phyloP scores from a whole-genome alignment of 1,140 invertebrate genomes.

The Atta texana region DNA sequence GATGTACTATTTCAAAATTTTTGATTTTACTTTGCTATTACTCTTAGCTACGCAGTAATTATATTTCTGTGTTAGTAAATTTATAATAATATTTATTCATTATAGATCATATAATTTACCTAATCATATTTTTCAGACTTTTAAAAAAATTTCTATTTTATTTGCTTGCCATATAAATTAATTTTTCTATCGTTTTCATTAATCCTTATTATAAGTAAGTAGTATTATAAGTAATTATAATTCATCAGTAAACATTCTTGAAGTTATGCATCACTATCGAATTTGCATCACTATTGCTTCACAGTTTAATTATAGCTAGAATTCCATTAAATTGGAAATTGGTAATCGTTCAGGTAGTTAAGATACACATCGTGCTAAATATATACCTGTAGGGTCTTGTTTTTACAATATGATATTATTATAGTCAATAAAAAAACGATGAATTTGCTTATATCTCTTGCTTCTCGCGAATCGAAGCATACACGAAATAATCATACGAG shows the following conservation, averaged over 20 bases:
- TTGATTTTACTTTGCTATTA: neutral
- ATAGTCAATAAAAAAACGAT: neutral
- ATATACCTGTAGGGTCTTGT: too few species aligned
- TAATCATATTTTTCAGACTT: neutral
- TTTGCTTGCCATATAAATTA: neutral
- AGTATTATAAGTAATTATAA: conserved; percentile 5
- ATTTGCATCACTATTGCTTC: neutral
- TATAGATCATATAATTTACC: neutral
- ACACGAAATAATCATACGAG: neutral
- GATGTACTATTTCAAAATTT: conserved; percentile 24
- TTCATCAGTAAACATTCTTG: neutral
- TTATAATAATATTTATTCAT: conserved; percentile 4
- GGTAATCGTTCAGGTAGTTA: neutral
- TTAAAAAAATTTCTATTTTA: neutral
- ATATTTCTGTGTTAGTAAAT: conserved; percentile 35
- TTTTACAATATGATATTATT: neutral
- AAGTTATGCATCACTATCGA: neutral
- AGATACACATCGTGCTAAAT: neutral
- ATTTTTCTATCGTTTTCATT: conserved; percentile 2
- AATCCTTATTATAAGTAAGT: conserved; percentile 10
- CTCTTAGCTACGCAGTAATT: conserved; percentile 16
- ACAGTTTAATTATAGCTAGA: neutral
- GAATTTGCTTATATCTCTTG: neutral
- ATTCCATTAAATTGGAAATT: neutral
- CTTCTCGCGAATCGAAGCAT: neutral